Percentiles rank a stretch among this genome's conserved stretches.
Conservation (phyloP, 2,888 invertebrate genomes). For the Conus canariensis region DNA sequence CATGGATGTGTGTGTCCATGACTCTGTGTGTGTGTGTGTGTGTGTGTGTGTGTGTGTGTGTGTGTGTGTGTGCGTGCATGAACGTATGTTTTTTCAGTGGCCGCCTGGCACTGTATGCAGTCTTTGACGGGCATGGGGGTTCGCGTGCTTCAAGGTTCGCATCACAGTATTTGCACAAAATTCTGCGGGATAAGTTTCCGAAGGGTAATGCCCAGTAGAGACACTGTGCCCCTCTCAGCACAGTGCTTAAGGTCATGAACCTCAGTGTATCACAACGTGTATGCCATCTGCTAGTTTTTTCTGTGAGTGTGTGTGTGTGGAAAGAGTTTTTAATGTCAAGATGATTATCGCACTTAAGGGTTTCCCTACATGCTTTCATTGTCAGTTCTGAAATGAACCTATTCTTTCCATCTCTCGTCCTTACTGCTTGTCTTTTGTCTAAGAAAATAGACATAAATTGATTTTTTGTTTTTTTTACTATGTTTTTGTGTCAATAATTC, state of each 20-base stretch:
- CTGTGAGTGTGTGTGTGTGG: no score
- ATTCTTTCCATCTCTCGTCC: no score
- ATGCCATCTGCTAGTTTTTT: neutral
- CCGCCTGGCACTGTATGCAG: constrained; percentile 78
- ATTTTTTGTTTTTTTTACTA: no score
- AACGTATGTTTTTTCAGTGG: constrained; percentile 58
- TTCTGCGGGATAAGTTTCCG: constrained; percentile 78
- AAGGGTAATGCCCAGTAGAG: constrained; percentile 73
- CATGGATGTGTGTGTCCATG: no score
- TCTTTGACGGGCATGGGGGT: constrained; percentile 81
- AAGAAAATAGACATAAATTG: no score
- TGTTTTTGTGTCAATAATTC: no score
- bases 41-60: constrained; percentile 21
- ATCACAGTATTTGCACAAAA: constrained; percentile 77
- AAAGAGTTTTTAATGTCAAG: no score
- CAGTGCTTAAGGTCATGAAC: neutral
- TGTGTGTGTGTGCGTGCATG: constrained; percentile 21
- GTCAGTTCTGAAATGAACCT: no score
- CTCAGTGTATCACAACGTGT: no score
- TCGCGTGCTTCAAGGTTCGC: constrained; percentile 79
- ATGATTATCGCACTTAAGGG: no score
- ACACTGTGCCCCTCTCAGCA: neutral
- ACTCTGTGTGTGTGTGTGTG: neutral
- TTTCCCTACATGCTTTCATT: no score
- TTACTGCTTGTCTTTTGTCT: no score